A percentile compares a stretch with the other conserved stretches of the same genome.
phyloP scores from a whole-genome alignment of 1,140 invertebrate genomes.

The Gonioctena quinquepunctata region DNA sequence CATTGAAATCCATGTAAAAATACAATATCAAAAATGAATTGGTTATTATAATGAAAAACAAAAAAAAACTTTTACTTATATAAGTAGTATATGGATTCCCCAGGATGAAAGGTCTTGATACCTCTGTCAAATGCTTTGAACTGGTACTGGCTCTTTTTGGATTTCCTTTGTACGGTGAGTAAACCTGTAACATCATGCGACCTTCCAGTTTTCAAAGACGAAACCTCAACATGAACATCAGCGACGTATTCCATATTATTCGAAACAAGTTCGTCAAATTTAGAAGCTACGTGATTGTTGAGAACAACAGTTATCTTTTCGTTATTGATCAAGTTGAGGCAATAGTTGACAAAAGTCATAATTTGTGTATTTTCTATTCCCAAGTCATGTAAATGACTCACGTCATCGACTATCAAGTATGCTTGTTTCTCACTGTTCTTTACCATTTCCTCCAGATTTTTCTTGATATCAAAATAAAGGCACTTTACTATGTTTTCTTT shows the following conservation, averaged over 20 bases:
- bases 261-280: conserved; percentile 60
- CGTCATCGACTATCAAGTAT: conserved; percentile 69
- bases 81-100: conserved; percentile 51
- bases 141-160: conserved; percentile 60
- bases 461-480: conserved; percentile 44
- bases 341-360: conserved; percentile 61
- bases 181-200: conserved; percentile 71
- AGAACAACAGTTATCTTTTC: conserved; percentile 53
- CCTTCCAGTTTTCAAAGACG: conserved; percentile 67
- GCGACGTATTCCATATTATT: conserved; percentile 65
- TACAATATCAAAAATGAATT: not conserved
- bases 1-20: not conserved
- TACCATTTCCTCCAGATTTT: conserved; percentile 32
- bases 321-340: conserved; percentile 50
- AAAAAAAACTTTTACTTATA: conserved; percentile 38
- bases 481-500: conserved; percentile 47
- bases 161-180: conserved; percentile 60
- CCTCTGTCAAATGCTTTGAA: conserved; percentile 74
- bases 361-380: conserved; percentile 60
- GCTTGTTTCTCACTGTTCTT: conserved; percentile 32
- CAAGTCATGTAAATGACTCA: conserved; percentile 70
- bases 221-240: conserved; percentile 65
- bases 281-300: conserved; percentile 60
- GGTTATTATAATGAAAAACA: not conserved
- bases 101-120: conserved; percentile 70